Evolutionary conservation across 35 echinoderm and acorn worm genomes (phyloP), one percentile per base, ranked within the genome.

Genomic region (Apostichopus japonicus): DNA sequence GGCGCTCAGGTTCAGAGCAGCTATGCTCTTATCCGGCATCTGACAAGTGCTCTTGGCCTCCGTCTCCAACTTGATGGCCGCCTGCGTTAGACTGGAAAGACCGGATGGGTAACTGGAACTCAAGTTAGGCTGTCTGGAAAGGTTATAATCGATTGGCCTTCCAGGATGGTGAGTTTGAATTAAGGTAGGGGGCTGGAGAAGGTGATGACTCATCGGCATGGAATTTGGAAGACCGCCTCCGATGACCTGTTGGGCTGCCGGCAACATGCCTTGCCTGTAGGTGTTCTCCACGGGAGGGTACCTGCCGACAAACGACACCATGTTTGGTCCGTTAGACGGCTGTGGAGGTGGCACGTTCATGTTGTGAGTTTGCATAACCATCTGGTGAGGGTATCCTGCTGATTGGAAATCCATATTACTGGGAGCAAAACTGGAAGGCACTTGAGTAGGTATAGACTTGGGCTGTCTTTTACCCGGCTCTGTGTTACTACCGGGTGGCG

Each of bases 1-100:
- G 52, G 23, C 67, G 57, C 54, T 78, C 86, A 90, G 92, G 77
- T 81, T 94, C 86, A 83, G 77, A 90, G 84, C 92, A 16, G 77
- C 89, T 21, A 6, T 24, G 54, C 13, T 75, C 52, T 75, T 75
- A 54, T 77, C 71, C 9, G 19, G 92, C 65, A 24, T 24, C 9
- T 88, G 86, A 65, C 86, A 88, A 15, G 11, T 88, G 15, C 19
- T 72, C 56, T 88, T 88, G 11, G 86, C 58, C 10, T 88, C 86
- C 51, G 65, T 59, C 51, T 88, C 86, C n/a, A 88, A 67, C 86
- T 88, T 88, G 24, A 88, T 88, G 67, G 86, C 56, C 53, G 86
- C 86, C 57, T 88, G 86, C 57, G 86, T 67, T 14, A 88, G 57
- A 72, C 86, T 88, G 58, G 86, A 88, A 88, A 88, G 86, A 88